Evolutionary conservation across 2,888 invertebrate species (phyloP), one percentile per base, ranked within the genome.

Genomic region (Xestobium rufovillosum): DNA sequence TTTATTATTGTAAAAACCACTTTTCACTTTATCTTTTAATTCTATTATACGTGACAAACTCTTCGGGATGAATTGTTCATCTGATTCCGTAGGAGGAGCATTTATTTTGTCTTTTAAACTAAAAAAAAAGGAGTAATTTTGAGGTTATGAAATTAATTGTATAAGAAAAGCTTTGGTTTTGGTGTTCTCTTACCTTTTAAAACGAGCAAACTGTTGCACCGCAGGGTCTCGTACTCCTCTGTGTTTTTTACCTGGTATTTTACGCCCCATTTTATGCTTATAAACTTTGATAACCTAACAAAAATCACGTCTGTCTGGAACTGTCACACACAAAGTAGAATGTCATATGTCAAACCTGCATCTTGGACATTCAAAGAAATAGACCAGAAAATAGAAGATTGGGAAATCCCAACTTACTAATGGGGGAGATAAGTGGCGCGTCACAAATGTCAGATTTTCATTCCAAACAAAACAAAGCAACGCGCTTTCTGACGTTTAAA

Each of bases 161-260:
- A 31, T 31, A 13, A 9, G 3, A n/a, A 13, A 26, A 14, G 14
- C 30, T 15, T 38, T 35, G 11, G 8, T 2, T 4, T 13, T 11
- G 9, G 13, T 34, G n/a, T 10, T 17, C 36, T 60, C 57, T 53
- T 70, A 86, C 87, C 72, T 75, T 50, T 73, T 69, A 31, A 76
- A 60, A 44, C 80, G 70, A 50, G 68, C 68, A 4, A 72, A 77
- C 44, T 72, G 72, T 60, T 88, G 87, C 52, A 78, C 75, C 14
- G 79, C 60, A 2, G 85, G 85, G 66, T 88, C 86, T 56, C 82
- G 81, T 2, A 85, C 72, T 13, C 83, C 84, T 43, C 75, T 74
- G 55, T 87, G 87, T 61, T 85, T 87, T 49, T 82, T 78, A 14
- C 80, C 81, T 14, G 86, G 86, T 56, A 87, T 87, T 74, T 86